These are phyloP conservation scores for Gadopsis bispinosus DNA, from an alignment of 2,797 vertebrate genomes.

Conservation along the genomic window DNA sequence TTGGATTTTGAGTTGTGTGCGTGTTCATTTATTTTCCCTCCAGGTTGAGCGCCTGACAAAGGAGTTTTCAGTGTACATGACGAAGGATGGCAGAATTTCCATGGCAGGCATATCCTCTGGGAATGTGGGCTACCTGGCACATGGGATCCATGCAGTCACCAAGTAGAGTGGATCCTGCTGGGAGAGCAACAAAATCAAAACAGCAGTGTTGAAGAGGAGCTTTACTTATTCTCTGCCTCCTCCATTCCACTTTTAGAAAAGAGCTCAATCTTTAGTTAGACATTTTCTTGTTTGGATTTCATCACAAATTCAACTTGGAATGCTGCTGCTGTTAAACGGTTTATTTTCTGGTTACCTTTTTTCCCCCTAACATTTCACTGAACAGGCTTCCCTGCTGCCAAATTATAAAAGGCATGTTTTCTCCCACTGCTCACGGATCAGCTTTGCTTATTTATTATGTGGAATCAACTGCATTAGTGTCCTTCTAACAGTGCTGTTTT, in stretches of 20 bases:
- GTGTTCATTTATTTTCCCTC: not conserved
- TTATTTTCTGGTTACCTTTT: conserved; percentile 22
- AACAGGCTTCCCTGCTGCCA: conserved; percentile 33
- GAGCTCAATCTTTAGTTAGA: conserved; percentile 48
- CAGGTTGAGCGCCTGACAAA: conserved; percentile 95
- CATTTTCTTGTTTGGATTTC: conserved; percentile 59
- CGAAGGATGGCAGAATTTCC: conserved; percentile 97
- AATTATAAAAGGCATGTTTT: conserved; percentile 25
- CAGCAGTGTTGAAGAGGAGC: conserved; percentile 56
- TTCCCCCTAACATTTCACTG: conserved; percentile 11
- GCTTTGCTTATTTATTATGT: conserved; percentile 68
- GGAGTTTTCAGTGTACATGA: conserved; percentile 98
- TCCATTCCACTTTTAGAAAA: conserved; percentile 63
- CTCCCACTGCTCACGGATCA: conserved; percentile 28
- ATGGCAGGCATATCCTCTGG: conserved; percentile 93
- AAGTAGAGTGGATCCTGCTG: conserved; percentile 83
- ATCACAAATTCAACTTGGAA: conserved; percentile 51
- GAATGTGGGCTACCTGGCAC: conserved; percentile 93
- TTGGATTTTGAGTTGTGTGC: not conserved
- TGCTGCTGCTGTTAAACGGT: conserved; percentile 38
- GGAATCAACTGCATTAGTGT: conserved; percentile 28
- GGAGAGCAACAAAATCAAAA: conserved; percentile 61
- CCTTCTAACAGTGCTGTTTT: conserved; percentile 32
- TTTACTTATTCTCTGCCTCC: conserved; percentile 48
- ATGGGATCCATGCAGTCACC: conserved; percentile 93